Evolutionary conservation across 2,113 vertebrate genomes (phyloP).

Genomic region (Mobula birostris): DNA sequence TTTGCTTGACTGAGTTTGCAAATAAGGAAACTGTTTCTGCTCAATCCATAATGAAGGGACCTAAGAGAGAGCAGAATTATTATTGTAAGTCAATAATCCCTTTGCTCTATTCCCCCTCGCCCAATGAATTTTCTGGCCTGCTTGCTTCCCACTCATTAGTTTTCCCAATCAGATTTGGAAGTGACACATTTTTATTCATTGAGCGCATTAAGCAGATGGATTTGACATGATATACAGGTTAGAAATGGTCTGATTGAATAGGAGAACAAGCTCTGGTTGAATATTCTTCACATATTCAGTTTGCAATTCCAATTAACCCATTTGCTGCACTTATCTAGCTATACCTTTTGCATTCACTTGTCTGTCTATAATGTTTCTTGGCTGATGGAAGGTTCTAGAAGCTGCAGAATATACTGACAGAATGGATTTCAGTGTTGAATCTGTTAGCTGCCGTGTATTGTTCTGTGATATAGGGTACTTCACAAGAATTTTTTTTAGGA

Average conservation of each 20-base stretch:
- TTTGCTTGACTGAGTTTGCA: neutral
- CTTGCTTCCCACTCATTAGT: too few relatives aligned
- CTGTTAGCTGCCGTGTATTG: neutral
- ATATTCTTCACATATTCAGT: neutral
- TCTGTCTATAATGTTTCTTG: neutral
- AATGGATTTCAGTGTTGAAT: neutral
- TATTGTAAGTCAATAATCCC: neutral
- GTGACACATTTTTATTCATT: too few relatives aligned
- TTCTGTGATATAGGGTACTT: neutral
- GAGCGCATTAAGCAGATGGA: neutral
- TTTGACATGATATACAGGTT: neutral
- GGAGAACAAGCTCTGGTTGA: neutral
- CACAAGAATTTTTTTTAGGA: neutral
- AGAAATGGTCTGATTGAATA: neutral
- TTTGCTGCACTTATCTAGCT: neutral
- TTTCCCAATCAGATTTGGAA: too few relatives aligned
- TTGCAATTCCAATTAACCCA: neutral
- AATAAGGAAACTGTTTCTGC: neutral
- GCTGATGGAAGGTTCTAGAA: neutral
- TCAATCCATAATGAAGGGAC: neutral
- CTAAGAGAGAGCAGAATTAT: neutral
- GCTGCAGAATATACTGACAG: neutral
- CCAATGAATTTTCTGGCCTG: neutral
- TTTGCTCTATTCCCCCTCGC: accelerated
- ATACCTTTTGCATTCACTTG: neutral